Evolutionary conservation across 2,113 vertebrate genomes (phyloP).

Genomic region (Asarcornis scutulata): DNA sequence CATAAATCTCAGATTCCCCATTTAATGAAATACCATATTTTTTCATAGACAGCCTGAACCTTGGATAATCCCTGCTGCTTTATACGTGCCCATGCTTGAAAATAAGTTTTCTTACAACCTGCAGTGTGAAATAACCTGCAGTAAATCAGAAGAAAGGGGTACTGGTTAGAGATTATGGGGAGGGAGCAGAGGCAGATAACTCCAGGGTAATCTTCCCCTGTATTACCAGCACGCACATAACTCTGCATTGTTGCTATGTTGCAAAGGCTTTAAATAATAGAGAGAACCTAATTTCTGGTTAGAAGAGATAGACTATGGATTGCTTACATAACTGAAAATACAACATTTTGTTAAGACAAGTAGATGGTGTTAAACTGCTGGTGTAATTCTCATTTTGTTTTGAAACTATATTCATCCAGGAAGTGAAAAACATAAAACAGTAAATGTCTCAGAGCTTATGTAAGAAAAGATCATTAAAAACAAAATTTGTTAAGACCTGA

Average conservation of each 20-base stretch:
- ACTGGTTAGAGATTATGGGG: not conserved
- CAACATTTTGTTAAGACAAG: not conserved
- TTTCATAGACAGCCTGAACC: not conserved
- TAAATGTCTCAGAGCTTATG: not conserved
- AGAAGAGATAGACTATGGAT: not conserved
- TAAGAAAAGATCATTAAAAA: not conserved
- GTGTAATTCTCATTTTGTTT: not conserved
- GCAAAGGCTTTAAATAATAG: not conserved
- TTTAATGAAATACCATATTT: not conserved
- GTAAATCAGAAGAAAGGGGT: not conserved
- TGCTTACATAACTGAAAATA: not conserved
- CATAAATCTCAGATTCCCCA: not conserved
- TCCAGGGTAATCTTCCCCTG: not conserved
- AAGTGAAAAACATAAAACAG: not conserved
- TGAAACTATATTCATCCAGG: not conserved
- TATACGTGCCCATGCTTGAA: not conserved
- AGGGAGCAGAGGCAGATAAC: not conserved
- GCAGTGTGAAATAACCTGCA: not conserved
- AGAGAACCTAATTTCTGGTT: not conserved
- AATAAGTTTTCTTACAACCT: not conserved
- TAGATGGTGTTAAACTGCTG: not conserved
- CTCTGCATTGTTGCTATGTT: not conserved
- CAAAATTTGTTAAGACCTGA: not conserved
- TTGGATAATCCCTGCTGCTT: not conserved
- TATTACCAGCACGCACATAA: not conserved